These are phyloP conservation scores for Corythornis madagascariensis DNA, from an alignment of 2,113 vertebrate species.

Conservation along the genomic window DNA sequence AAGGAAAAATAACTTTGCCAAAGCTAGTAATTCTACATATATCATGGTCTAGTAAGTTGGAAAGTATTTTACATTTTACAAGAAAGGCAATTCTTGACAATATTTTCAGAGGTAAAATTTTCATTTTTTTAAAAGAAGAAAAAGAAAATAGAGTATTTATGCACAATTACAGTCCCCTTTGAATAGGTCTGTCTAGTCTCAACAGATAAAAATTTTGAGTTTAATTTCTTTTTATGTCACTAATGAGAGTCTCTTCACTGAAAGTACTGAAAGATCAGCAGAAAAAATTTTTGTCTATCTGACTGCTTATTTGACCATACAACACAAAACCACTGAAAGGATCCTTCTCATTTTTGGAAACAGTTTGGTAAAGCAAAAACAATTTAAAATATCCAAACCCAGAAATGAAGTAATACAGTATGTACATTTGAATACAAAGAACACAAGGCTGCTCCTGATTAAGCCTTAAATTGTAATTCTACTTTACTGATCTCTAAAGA, in stretches of 20 bases:
- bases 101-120: not conserved
- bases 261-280: not conserved
- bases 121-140: not conserved
- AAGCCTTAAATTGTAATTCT: not conserved
- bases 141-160: not conserved
- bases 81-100: fast-evolving
- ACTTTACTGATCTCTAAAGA: not conserved
- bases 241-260: not conserved
- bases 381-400: not conserved
- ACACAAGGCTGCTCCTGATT: not conserved
- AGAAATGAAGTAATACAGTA: not conserved
- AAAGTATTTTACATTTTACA: not conserved
- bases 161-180: not conserved
- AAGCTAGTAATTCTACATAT: not conserved
- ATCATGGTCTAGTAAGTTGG: not conserved
- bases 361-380: not conserved
- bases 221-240: not conserved
- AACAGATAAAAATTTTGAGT: not conserved
- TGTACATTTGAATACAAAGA: not conserved
- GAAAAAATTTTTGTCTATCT: not conserved
- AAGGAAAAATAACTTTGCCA: not conserved
- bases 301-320: not conserved
- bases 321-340: not conserved
- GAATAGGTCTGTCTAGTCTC: not conserved
- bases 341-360: not conserved